Evolutionary conservation across 2,888 invertebrate species (phyloP).

Genomic region (Drosophila koepferae): DNA sequence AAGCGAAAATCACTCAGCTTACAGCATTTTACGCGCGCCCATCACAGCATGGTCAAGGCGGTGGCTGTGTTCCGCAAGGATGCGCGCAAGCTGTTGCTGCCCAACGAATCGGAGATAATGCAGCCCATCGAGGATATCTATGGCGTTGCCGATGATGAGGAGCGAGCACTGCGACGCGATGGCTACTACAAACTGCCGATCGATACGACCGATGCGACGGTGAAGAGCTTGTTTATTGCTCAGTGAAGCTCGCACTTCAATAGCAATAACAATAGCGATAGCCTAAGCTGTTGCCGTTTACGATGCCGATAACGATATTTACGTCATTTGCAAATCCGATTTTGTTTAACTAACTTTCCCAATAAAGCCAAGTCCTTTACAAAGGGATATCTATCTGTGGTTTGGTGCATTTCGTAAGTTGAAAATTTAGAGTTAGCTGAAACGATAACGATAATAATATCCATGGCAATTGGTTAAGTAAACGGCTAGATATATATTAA

Average conservation of each 20-base stretch:
- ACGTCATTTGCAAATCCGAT: conserved; percentile 5
- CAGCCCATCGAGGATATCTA: conserved; percentile 82
- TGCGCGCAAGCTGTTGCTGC: conserved; percentile 79
- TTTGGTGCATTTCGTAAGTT: background rate
- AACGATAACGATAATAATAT: background rate
- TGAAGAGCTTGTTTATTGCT: conserved; percentile 75
- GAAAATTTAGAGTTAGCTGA: background rate
- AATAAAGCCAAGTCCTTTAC: conserved; percentile 7
- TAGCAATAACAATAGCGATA: background rate
- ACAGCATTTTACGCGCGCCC: conserved; percentile 75
- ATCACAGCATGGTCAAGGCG: conserved; percentile 79
- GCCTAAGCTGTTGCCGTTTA: too few species aligned
- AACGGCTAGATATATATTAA: too few species aligned
- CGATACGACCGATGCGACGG: conserved; percentile 68
- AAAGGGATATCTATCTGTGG: background rate
- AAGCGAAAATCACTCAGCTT: conserved; percentile 50
- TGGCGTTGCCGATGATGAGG: conserved; percentile 77
- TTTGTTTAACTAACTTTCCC: conserved; percentile 4
- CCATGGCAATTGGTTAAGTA: background rate
- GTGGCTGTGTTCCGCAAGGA: conserved; percentile 84
- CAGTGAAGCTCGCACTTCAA: conserved; percentile 20
- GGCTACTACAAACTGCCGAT: conserved; percentile 75
- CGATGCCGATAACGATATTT: conserved; percentile 7
- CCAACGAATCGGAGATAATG: conserved; percentile 81
- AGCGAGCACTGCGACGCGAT: conserved; percentile 61